A percentile compares a stretch with the other conserved stretches of the same genome.
Conservation (phyloP, 2,797 vertebrate species). For the Microctenopoma stevenorrisi region DNA sequence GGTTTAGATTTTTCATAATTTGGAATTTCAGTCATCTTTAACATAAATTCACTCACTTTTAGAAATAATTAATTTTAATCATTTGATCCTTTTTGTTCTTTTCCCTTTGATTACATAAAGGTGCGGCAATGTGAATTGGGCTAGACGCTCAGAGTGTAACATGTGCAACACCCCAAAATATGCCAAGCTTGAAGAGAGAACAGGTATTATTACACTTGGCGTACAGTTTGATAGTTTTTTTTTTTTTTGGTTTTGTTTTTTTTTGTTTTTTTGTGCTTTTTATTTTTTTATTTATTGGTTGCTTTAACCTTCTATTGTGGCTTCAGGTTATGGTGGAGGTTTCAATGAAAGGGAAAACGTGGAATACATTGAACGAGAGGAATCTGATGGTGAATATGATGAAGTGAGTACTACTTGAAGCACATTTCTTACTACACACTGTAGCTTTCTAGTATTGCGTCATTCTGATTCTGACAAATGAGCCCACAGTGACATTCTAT, state of each 20-base stretch:
- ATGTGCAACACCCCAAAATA: conserved; percentile 99
- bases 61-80: background rate
- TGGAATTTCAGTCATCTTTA: background rate
- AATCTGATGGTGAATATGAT: conserved; percentile 98
- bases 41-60: background rate
- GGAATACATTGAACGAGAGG: conserved; percentile 97
- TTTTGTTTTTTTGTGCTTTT: background rate
- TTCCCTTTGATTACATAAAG: conserved; percentile 67
- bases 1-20: background rate
- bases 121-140: conserved; percentile 99
- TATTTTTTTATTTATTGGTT: background rate
- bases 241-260: too few relatives aligned
- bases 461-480: background rate
- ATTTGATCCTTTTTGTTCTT: background rate
- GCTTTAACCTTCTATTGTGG: background rate
- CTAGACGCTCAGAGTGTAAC: conserved; percentile 96
- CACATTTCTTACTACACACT: background rate
- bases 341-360: conserved; percentile 99
- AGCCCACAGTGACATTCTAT: background rate
- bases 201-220: conserved; percentile 81
- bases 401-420: conserved; percentile 83
- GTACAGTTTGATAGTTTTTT: background rate
- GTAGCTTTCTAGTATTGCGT: background rate
- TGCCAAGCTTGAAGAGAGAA: conserved; percentile 97
- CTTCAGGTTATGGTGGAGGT: conserved; percentile 94